These are phyloP conservation scores for Chrysomela aeneicollis DNA, from an alignment of 2,888 invertebrate species.

Conservation along the genomic window DNA sequence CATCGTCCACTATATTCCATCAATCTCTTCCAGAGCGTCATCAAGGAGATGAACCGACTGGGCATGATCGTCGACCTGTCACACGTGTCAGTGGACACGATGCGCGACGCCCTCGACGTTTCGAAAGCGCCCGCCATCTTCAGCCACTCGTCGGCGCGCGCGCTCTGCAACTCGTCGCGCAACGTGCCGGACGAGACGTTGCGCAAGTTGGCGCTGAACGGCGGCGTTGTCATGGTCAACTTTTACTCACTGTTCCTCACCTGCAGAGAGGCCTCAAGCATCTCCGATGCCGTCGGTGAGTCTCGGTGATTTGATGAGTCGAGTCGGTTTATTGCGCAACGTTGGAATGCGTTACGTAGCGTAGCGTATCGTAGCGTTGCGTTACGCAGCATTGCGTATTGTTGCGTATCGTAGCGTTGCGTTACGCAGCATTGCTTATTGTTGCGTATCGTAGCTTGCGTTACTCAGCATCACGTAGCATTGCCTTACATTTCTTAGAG, in stretches of 20 bases:
- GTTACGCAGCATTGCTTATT: too few relatives aligned
- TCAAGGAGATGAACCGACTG: constrained; percentile 87
- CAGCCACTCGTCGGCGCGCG: constrained; percentile 84
- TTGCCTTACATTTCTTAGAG: neutral
- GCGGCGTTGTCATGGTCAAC: constrained; percentile 87
- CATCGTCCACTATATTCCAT: too few relatives aligned
- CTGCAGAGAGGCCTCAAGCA: constrained; percentile 76
- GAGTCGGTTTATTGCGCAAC: neutral
- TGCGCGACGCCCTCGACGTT: constrained; percentile 79
- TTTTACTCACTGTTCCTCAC: constrained; percentile 83
- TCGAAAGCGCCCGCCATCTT: constrained; percentile 86
- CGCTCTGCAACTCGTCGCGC: constrained; percentile 80
- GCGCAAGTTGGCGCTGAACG: constrained; percentile 75
- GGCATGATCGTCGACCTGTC: constrained; percentile 89
- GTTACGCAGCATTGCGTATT: too few relatives aligned
- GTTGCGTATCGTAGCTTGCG: too few relatives aligned
- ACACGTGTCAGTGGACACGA: constrained; percentile 81
- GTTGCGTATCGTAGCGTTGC: too few relatives aligned
- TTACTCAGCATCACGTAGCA: neutral
- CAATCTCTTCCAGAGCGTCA: constrained; percentile 70
- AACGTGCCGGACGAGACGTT: constrained; percentile 84
- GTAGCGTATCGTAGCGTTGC: neutral
- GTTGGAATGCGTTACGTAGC: neutral
- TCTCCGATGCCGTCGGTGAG: constrained; percentile 83
- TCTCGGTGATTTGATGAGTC: constrained; percentile 15